Evolutionary conservation across 2,113 vertebrate genomes (phyloP).

Genomic region (Sciurus niger): DNA sequence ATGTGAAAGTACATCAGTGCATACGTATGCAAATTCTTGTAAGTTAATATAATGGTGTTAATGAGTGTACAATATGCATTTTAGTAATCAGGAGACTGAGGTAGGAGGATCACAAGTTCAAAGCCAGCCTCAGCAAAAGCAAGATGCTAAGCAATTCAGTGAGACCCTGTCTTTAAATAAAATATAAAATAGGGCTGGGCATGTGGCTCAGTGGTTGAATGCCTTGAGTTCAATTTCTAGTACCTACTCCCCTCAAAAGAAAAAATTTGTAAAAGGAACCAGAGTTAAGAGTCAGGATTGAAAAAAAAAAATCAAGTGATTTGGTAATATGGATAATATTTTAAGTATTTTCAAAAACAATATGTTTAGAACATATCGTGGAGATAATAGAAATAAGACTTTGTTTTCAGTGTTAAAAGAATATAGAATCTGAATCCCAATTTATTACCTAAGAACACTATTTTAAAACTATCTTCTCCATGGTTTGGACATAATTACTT

Average conservation of each 20-base stretch:
- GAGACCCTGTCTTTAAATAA: no score
- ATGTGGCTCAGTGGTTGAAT: no score
- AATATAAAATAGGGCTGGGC: no score
- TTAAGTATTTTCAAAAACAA: neutral
- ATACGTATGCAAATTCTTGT: neutral
- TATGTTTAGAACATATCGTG: neutral
- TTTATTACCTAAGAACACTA: neutral
- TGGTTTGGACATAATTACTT: neutral
- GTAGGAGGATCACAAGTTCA: no score
- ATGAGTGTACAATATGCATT: neutral
- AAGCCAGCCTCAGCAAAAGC: no score
- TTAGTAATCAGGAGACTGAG: neutral
- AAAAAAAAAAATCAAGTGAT: neutral
- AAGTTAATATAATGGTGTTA: neutral
- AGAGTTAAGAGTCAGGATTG: neutral
- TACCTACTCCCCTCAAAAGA: no score
- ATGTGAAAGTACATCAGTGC: neutral
- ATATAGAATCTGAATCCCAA: neutral
- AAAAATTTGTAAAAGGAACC: neutral
- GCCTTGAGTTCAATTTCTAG: no score
- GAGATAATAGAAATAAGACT: neutral
- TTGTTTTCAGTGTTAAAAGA: neutral
- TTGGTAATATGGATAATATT: neutral
- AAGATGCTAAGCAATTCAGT: no score
- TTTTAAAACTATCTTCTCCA: neutral